Percentiles rank a stretch among this genome's conserved stretches.
Conservation (phyloP, 2,888 invertebrate species). For the Hetaerina titia region DNA sequence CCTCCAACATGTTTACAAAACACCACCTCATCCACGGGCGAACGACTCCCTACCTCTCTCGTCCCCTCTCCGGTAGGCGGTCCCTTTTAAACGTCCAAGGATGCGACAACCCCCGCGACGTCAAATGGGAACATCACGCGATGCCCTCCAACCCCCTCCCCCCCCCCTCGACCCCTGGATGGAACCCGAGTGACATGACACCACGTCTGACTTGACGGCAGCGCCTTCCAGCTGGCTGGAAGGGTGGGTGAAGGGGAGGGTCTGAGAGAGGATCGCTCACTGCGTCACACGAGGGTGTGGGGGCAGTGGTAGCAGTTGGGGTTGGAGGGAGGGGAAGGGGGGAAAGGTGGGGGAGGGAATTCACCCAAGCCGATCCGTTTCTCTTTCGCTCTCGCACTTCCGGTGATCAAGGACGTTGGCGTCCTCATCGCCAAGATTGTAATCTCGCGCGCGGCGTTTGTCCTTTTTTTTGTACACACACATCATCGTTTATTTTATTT, state of each 20-base stretch:
- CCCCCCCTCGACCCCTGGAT: too few relatives aligned
- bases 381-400: constrained; percentile 50
- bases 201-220: too few relatives aligned
- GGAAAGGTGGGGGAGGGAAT: background rate
- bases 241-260: background rate
- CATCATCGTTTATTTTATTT: background rate
- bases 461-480: background rate
- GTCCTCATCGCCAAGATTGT: constrained; percentile 54
- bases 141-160: too few relatives aligned
- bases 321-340: background rate
- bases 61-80: too few relatives aligned
- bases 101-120: too few relatives aligned
- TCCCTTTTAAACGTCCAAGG: too few relatives aligned
- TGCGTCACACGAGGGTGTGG: background rate
- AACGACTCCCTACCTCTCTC: too few relatives aligned
- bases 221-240: background rate
- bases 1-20: too few relatives aligned
- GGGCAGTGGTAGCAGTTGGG: background rate
- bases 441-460: background rate
- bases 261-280: too few relatives aligned
- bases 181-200: too few relatives aligned
- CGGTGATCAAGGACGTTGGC: constrained; percentile 55
- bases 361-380: constrained; percentile 37
- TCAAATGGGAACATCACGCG: too few relatives aligned
- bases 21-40: too few relatives aligned